Conservation (phyloP, 2,113 vertebrate genomes). For the Callaeas wilsoni region DNA sequence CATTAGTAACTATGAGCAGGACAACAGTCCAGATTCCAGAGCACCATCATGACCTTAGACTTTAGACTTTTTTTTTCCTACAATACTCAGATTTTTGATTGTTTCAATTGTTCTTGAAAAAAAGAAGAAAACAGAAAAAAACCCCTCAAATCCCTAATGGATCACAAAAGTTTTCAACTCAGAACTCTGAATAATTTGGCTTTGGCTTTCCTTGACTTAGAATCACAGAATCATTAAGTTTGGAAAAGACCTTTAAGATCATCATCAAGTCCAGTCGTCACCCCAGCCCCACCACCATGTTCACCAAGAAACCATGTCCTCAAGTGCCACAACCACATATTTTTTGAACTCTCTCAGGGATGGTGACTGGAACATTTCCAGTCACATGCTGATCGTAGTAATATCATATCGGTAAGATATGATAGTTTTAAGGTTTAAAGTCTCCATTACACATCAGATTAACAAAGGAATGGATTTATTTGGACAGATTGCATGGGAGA, state of each 20-base stretch:
- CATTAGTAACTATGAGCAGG: background rate
- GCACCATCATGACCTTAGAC: background rate
- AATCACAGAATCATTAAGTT: background rate
- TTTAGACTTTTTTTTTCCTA: background rate
- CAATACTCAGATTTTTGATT: background rate
- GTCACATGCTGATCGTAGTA: background rate
- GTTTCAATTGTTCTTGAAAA: background rate
- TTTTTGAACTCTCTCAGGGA: background rate
- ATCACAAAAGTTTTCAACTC: background rate
- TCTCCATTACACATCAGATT: background rate
- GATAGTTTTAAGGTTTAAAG: background rate
- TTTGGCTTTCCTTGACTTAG: background rate
- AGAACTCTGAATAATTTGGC: background rate
- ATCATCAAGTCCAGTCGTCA: background rate
- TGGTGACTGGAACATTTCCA: background rate
- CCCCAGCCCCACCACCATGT: background rate
- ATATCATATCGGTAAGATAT: background rate
- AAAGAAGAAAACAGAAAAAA: rapidly evolving
- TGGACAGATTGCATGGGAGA: background rate
- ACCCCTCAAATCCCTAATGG: background rate
- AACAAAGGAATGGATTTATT: background rate
- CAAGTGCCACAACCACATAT: too few species aligned
- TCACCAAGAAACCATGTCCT: background rate
- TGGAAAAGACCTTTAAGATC: background rate
- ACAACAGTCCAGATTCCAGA: background rate